Percentiles rank a stretch among this genome's conserved stretches.
Evolutionary conservation across 92 coral and sea anemone species (phyloP).

Genomic region (Nematostella vectensis): DNA sequence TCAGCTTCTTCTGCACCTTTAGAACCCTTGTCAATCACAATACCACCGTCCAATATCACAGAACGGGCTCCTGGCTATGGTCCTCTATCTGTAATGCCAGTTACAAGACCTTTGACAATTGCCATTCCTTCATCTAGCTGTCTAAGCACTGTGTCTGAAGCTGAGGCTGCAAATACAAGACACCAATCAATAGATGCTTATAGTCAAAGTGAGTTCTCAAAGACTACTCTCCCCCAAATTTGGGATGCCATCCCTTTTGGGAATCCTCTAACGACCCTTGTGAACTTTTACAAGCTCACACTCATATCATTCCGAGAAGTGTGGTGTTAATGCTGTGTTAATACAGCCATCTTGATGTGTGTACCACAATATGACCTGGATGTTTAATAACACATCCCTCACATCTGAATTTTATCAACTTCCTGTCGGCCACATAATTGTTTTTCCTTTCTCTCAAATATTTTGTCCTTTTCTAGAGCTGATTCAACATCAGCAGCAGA

Average conservation of each 20-base stretch:
- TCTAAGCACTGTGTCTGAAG: slow-evolving; percentile 16
- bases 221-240: too few relatives aligned
- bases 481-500: slow-evolving; percentile 45
- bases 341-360: too few relatives aligned
- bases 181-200: slow-evolving; percentile 27
- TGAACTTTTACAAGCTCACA: too few relatives aligned
- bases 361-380: too few relatives aligned
- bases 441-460: too few relatives aligned
- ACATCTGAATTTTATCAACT: too few relatives aligned
- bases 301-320: too few relatives aligned
- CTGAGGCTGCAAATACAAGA: slow-evolving; percentile 19
- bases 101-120: slow-evolving; percentile 33
- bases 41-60: slow-evolving; percentile 21
- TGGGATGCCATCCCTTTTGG: too few relatives aligned
- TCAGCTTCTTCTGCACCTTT: slow-evolving; percentile 12
- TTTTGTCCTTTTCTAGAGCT: slow-evolving; percentile 14
- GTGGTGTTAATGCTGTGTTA: too few relatives aligned
- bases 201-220: slow-evolving; percentile 17
- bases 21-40: slow-evolving; percentile 45
- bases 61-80: not conserved
- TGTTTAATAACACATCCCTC: too few relatives aligned
- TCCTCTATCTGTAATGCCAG: slow-evolving; percentile 15
- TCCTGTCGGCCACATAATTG: too few relatives aligned
- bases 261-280: too few relatives aligned
- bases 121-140: slow-evolving; percentile 33